These are phyloP conservation scores for Scatophagus argus DNA, from an alignment of 2,113 vertebrate species.

Conservation along the genomic window DNA sequence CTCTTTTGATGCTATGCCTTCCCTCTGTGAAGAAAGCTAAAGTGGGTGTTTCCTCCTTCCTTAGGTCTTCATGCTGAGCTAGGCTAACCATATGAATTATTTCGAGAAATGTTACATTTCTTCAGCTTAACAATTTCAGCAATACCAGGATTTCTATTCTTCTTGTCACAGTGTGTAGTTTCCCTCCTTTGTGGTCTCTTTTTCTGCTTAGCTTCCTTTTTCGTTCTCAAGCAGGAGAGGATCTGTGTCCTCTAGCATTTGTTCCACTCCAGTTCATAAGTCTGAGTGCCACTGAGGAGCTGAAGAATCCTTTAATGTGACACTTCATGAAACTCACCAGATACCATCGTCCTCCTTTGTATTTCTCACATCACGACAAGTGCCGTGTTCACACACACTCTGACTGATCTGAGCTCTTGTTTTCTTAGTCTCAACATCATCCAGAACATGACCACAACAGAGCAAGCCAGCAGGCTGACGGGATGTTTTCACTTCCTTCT, in stretches of 20 bases:
- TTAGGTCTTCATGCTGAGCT: no score
- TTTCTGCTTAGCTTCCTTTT: background rate
- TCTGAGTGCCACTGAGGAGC: conserved; percentile 8
- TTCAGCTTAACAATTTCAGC: background rate
- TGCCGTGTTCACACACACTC: background rate
- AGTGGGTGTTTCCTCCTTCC: no score
- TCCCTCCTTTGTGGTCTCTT: background rate
- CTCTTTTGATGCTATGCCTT: no score
- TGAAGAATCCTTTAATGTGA: conserved; percentile 62
- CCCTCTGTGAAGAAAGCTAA: no score
- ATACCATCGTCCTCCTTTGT: conserved; percentile 13
- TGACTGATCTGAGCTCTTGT: conserved; percentile 34
- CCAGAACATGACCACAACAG: background rate
- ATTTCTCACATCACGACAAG: conserved; percentile 29
- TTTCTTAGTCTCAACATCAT: conserved; percentile 34
- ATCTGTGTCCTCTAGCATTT: conserved; percentile 29
- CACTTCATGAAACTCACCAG: conserved; percentile 46
- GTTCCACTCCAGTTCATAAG: conserved; percentile 33
- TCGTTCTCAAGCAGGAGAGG: background rate
- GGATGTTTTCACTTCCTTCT: conserved; percentile 11
- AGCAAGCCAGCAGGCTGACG: background rate
- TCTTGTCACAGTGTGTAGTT: background rate
- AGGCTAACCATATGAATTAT: no score
- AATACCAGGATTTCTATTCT: background rate
- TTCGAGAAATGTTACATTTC: no score